phyloP scores from a whole-genome alignment of 1,140 invertebrate species.

The Drosophila bocqueti region DNA sequence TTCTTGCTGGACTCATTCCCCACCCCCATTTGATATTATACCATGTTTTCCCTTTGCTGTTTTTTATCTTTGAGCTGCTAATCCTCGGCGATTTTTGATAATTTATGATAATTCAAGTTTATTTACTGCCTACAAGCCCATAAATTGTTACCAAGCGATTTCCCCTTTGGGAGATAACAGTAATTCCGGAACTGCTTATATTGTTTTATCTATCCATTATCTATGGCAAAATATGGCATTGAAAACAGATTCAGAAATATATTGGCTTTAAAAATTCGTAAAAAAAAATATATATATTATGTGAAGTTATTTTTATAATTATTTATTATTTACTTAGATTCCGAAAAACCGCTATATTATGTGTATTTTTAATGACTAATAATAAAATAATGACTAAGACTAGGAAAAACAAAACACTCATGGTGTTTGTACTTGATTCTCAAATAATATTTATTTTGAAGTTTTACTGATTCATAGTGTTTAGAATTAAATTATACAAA shows the following conservation, averaged over 20 bases:
- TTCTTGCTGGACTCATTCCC: not conserved
- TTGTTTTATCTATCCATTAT: conserved; percentile 3
- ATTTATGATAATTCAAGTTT: conserved; percentile 52
- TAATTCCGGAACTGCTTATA: conserved; percentile 26
- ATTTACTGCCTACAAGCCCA: conserved; percentile 50
- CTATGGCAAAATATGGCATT: conserved; percentile 8
- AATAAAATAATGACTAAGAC: not conserved
- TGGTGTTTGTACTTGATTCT: not conserved
- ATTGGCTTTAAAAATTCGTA: not conserved
- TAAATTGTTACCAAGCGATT: conserved; percentile 43
- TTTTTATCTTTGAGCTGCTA: conserved; percentile 29
- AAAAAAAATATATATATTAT: too few relatives aligned
- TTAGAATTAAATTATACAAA: not conserved
- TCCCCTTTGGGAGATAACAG: conserved; percentile 18
- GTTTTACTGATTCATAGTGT: not conserved
- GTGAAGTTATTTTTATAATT: too few relatives aligned
- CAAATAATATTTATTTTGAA: not conserved
- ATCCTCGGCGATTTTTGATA: conserved; percentile 41
- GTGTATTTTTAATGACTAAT: not conserved
- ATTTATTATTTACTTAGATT: too few relatives aligned
- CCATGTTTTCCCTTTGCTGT: conserved; percentile 11
- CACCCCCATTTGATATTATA: not conserved
- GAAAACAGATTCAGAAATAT: not conserved
- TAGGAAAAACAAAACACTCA: not conserved
- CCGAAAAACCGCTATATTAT: too few relatives aligned